Evolutionary conservation across 2,888 invertebrate genomes (phyloP).

Genomic region (Sesia bembeciformis): DNA sequence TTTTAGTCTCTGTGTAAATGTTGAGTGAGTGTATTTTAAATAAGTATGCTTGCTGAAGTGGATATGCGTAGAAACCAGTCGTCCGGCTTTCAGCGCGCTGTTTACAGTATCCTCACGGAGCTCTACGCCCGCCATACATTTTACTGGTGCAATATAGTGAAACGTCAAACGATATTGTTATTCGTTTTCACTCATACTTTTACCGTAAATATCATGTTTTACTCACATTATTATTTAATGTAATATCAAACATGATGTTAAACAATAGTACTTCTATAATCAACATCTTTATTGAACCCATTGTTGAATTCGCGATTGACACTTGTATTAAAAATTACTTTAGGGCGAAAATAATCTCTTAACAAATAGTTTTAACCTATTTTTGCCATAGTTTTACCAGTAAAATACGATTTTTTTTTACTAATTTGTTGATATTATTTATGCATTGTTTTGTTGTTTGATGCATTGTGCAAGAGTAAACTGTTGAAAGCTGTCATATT

Average conservation of each 20-base stretch:
- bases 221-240: not conserved
- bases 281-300: not conserved
- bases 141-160: conserved; percentile 58
- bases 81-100: conserved; percentile 14
- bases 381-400: not conserved
- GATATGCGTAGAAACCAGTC: conserved; percentile 5
- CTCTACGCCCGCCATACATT: conserved; percentile 66
- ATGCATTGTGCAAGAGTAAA: conserved; percentile 9
- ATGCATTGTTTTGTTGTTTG: conserved; percentile 20
- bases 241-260: not conserved
- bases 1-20: conserved; percentile 20
- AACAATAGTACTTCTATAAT: not conserved
- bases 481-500: conserved; percentile 13
- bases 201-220: not conserved
- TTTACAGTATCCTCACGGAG: conserved; percentile 24
- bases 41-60: conserved; percentile 6
- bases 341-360: not conserved
- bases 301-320: not conserved
- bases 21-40: conserved; percentile 30
- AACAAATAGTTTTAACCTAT: not conserved
- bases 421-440: not conserved
- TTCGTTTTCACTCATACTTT: conserved; percentile 24
- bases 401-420: not conserved
- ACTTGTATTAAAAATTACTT: not conserved
- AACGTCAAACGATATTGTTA: conserved; percentile 64